These are phyloP conservation scores for Trialeurodes vaporariorum DNA, from an alignment of 1,140 invertebrate species.

Conservation along the genomic window DNA sequence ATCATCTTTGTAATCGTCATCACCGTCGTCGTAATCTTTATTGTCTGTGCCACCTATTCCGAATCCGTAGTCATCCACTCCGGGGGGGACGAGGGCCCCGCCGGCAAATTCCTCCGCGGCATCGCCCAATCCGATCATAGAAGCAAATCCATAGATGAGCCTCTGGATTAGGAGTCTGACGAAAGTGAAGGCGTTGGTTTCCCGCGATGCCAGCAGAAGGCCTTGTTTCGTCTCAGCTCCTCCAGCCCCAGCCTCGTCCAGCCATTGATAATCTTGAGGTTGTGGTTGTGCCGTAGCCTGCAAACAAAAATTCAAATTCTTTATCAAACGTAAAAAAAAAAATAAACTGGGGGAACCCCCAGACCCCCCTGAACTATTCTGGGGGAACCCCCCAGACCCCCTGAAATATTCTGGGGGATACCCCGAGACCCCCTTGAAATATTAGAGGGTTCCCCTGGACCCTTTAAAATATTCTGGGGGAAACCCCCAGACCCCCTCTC, in stretches of 20 bases:
- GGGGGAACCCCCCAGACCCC: no score
- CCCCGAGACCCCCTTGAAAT: no score
- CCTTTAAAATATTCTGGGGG: no score
- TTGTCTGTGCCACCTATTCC: not conserved
- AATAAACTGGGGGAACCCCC: no score
- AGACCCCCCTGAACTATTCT: no score
- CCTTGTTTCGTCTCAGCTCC: not conserved
- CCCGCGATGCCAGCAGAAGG: conserved; percentile 24
- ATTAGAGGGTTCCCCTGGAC: no score
- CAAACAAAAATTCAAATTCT: no score
- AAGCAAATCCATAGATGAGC: conserved; percentile 51
- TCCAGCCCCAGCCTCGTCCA: not conserved
- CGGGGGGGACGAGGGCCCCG: conserved; percentile 51
- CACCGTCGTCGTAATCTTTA: not conserved
- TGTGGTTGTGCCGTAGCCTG: no score
- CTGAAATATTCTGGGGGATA: no score
- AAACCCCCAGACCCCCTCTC: no score
- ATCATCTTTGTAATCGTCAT: not conserved
- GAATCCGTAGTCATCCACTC: conserved; percentile 36
- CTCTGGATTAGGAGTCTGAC: conserved; percentile 45
- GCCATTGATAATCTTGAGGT: not conserved
- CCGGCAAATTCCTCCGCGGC: conserved; percentile 47
- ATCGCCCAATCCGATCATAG: conserved; percentile 49
- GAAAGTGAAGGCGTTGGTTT: conserved; percentile 45
- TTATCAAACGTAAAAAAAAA: no score